Conservation (phyloP, 2,797 vertebrate genomes). For the Phalanger gymnotis region DNA sequence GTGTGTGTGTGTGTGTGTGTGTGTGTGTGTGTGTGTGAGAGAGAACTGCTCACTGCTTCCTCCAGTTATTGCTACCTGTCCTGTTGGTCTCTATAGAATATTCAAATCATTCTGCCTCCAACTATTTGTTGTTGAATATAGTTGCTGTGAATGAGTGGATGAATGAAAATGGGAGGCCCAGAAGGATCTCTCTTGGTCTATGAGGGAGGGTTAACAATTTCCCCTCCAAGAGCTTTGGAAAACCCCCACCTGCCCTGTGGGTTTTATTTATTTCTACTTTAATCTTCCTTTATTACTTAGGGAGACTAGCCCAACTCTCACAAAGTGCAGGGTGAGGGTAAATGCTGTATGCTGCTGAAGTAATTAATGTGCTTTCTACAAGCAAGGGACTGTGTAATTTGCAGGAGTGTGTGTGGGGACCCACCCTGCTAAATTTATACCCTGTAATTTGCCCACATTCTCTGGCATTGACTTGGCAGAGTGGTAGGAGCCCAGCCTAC, state of each 20-base stretch:
- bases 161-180: not conserved
- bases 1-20: too few species aligned
- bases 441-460: constrained; percentile 80
- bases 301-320: constrained; percentile 31
- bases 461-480: constrained; percentile 63
- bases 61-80: not conserved
- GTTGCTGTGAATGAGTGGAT: not conserved
- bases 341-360: constrained; percentile 49
- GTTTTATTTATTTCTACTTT: constrained; percentile 65
- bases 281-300: constrained; percentile 43
- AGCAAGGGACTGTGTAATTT: constrained; percentile 65
- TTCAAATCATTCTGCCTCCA: not conserved
- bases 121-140: too few species aligned
- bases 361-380: constrained; percentile 75
- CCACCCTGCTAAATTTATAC: constrained; percentile 80
- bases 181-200: not conserved
- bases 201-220: constrained; percentile 49
- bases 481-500: constrained; percentile 71
- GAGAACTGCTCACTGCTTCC: too few species aligned
- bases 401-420: constrained; percentile 73
- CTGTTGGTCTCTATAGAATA: not conserved
- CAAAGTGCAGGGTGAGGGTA: constrained; percentile 53
- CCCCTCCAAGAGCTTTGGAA: constrained; percentile 29
- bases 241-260: constrained; percentile 59
- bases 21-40: not conserved